Percentiles rank a stretch among this genome's conserved stretches.
Evolutionary conservation across 2,888 invertebrate genomes (phyloP).

Genomic region (Tineola bisselliella): DNA sequence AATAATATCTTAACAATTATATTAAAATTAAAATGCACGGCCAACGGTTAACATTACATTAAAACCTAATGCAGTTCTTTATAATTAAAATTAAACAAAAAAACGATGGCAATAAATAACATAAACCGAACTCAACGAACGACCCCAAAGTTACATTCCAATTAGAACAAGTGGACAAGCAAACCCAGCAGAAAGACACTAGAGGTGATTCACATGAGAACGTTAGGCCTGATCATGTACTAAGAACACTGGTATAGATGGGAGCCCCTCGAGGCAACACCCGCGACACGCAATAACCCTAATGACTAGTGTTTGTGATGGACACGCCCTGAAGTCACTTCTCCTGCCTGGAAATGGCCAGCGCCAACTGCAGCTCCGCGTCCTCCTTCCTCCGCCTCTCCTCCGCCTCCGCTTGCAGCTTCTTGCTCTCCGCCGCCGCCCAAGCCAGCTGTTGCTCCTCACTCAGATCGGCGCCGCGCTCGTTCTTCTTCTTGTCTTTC

Average conservation of each 20-base stretch:
- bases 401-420: conserved; percentile 70
- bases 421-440: conserved; percentile 76
- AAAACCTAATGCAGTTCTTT: too few species aligned
- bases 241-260: too few species aligned
- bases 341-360: conserved; percentile 71
- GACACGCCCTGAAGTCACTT: conserved; percentile 31
- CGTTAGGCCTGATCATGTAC: not conserved
- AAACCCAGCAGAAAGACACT: not conserved
- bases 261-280: not conserved
- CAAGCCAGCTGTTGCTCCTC: conserved; percentile 79
- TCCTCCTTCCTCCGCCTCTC: conserved; percentile 71
- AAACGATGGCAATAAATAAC: too few species aligned
- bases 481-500: conserved; percentile 45
- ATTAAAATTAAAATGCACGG: conserved; percentile 42
- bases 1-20: conserved; percentile 32
- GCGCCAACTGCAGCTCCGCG: conserved; percentile 77
- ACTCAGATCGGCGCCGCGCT: conserved; percentile 36
- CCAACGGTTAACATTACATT: conserved; percentile 44
- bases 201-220: not conserved
- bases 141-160: too few species aligned
- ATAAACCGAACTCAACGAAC: too few species aligned
- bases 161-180: not conserved
- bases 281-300: not conserved
- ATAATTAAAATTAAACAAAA: too few species aligned
- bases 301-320: not conserved